Base-by-base conservation (phyloP, 2,888 invertebrate genomes). In the Sarcophaga carnaria region DNA sequence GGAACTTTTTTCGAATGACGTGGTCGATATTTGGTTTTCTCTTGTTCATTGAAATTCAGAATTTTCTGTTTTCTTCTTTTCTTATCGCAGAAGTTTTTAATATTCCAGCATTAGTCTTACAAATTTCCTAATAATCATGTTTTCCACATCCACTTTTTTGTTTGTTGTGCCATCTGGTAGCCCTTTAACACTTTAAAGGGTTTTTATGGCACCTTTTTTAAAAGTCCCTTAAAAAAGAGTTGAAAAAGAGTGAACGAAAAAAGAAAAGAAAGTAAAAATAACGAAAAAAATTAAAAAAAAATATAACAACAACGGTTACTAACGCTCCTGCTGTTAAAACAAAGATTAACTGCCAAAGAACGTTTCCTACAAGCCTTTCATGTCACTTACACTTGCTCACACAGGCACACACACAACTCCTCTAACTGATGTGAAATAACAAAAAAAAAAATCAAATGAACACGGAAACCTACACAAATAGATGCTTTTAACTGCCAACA, bases 301-400 rank as follows among this genome's bases (percentile, higher is more conserved):
- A 69, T 1, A 20, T 20, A 20, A 69, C 4, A 54, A 54, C 4
- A 17, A 54, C 12, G 17, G 17, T 14, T 54, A 17, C 54, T 54
- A 37, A 37, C 37, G 54, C 14, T 54, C 14, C 54, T 54, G 54
- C 54, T 27, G 20, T 71, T 62, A 63, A 63, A 63, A 49, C 6
- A 64, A 49, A 14, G 22, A 71, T 54, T 45, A 72, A 54, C 37
- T 72, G 45, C 37, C 45, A 74, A 22, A 37, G 17, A 49, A 49
- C 75, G 63, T 49, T 64, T 79, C 22, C 67, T 67, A 60, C 60
- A 45, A 69, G n/a, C 17, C 37, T 25, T 75, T 71, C 49, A 54
- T 54, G 54, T 54, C 54, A 54, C 14, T 54, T 37, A 37, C 37
- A 37, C 37, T 37, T 10, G 37, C 54, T 4, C 17, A 14, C 49